Base-by-base conservation (phyloP, 1,140 invertebrate species). In the Sweltsa coloradensis region DNA sequence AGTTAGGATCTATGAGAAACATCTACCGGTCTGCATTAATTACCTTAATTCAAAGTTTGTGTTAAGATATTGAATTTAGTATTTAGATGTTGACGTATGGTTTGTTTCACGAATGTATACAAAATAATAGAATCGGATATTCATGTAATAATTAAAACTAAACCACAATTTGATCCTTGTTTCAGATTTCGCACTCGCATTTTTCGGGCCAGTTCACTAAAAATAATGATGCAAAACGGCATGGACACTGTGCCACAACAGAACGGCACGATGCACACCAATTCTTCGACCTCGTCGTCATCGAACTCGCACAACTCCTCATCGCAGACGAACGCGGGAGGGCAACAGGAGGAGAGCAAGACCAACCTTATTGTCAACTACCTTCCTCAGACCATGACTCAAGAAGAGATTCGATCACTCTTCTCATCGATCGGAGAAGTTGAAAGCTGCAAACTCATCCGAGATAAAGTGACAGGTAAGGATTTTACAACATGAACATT, bases 361-460 rank as follows among this genome's bases (percentile, higher is more conserved):
- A 95, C 90, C 41, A 99, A 99, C 73, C 78, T 99, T 52, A 99
- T 99, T 64, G 95, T 99, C 55, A 99, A 99, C 69, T 99, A 99
- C 69, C 75, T 99, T 61, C 96, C 96, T 39, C 96, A 99, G 72
- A 96, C 89, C 46, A 99, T 99, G 97, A 96, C 92, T 22, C 96
- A 99, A 70, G 96, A 99, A 66, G 95, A 99, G 67, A 97, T 98
- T 51, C 76, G 92, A 48, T 93, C 90, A 37, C 74, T 99, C 37
- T 99, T 99, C 70, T 89, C 90, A 14, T 94, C 89, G 59, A 96
- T 98, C 62, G 96, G 96, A 34, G 94, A 98, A 67, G 91, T 99
- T 41, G 96, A 99, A 66, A 96, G 91, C 58, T 99, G 96, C 73
- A 99, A 99, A 72, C 75, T 99, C 47, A 98, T 99, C 58, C 74